phyloP scores from a whole-genome alignment of 2,113 vertebrate species.

The Ibidorhyncha struthersii region DNA sequence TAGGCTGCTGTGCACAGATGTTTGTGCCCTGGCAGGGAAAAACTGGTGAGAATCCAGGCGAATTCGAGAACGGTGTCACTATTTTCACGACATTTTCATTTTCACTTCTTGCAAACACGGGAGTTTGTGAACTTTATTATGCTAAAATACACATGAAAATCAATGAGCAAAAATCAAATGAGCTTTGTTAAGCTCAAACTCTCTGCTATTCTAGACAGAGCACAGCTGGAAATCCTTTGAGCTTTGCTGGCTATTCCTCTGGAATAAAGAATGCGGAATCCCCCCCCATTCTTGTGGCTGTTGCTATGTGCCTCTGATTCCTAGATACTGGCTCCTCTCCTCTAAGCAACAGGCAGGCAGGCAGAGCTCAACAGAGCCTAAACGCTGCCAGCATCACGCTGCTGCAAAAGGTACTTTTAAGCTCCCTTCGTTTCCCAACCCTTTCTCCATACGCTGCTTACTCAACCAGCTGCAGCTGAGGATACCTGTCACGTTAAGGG shows the following conservation, averaged over 20 bases:
- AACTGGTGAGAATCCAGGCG: neutral
- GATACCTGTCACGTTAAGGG: neutral
- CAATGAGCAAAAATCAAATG: slow-evolving; percentile 39
- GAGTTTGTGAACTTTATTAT: slow-evolving; percentile 15
- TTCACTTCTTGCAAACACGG: slow-evolving; percentile 5
- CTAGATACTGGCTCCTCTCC: neutral
- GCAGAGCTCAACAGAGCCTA: neutral
- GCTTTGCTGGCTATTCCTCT: slow-evolving; percentile 21
- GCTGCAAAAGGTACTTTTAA: neutral
- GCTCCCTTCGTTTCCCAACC: neutral
- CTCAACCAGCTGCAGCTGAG: neutral
- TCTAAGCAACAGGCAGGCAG: neutral
- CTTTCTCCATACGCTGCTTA: neutral
- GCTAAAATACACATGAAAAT: slow-evolving; percentile 41
- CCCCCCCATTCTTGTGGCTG: neutral
- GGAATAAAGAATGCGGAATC: neutral
- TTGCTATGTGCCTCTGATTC: neutral
- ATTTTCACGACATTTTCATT: neutral
- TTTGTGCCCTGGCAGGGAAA: neutral
- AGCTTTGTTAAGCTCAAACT: neutral
- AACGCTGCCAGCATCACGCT: neutral
- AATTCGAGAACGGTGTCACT: neutral
- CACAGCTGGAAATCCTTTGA: slow-evolving; percentile 51
- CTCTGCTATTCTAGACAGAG: slow-evolving; percentile 27
- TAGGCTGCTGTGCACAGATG: neutral